Evolutionary conservation across 1,140 invertebrate genomes (phyloP).

Genomic region (Gonatopus flavifemur): DNA sequence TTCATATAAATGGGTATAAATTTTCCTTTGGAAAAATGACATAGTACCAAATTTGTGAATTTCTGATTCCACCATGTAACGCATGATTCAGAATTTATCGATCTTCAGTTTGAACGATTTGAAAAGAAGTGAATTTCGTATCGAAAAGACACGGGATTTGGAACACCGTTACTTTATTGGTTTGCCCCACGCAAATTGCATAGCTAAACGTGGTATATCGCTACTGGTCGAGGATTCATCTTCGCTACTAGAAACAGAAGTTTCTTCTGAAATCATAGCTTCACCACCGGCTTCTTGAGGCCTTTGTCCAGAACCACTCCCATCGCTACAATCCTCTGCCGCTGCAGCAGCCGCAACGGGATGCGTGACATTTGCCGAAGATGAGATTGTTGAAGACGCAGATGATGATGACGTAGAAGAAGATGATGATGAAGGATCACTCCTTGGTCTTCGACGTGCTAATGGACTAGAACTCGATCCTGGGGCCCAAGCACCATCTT

Average conservation of each 20-base stretch:
- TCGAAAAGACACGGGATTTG: no score
- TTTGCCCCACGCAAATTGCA: constrained; percentile 38
- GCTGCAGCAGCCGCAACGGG: constrained; percentile 22
- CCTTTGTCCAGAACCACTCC: constrained; percentile 34
- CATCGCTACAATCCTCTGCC: constrained; percentile 24
- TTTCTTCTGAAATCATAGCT: constrained; percentile 58
- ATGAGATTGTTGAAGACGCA: constrained; percentile 7
- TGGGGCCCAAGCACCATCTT: constrained; percentile 33
- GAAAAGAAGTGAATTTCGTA: no score
- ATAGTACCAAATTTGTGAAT: no score
- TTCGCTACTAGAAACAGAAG: constrained; percentile 54
- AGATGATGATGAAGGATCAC: constrained; percentile 28
- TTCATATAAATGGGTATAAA: no score
- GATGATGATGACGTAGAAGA: constrained; percentile 21
- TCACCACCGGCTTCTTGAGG: constrained; percentile 58
- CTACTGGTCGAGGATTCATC: constrained; percentile 54
- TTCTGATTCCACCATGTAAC: no score
- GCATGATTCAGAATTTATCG: no score
- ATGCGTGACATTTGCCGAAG: constrained; percentile 15
- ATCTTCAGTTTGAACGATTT: no score
- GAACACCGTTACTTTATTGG: constrained; percentile 30
- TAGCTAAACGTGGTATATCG: constrained; percentile 46
- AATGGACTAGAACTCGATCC: constrained; percentile 39
- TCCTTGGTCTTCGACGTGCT: constrained; percentile 34
- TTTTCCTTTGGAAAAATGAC: no score